phyloP scores from a whole-genome alignment of 2,113 vertebrate species.

The Indicator maculatus region DNA sequence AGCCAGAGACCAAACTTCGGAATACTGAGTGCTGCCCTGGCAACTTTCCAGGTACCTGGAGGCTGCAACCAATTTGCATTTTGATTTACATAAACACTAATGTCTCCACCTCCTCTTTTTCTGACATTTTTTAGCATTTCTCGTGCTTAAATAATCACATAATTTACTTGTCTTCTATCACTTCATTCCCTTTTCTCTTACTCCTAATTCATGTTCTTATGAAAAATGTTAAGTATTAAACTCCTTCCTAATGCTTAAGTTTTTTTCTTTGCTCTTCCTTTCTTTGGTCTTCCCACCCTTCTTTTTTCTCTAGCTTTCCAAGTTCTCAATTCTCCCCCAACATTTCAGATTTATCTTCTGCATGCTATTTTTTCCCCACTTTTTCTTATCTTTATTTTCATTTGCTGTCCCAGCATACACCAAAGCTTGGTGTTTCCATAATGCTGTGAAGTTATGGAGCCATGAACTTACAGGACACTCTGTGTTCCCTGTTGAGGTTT shows the following conservation, averaged over 20 bases:
- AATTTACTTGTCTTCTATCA: constrained; percentile 68
- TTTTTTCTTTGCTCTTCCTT: neutral
- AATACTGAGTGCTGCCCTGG: constrained; percentile 62
- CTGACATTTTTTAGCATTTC: constrained; percentile 63
- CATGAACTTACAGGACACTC: neutral
- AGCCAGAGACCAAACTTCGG: constrained; percentile 58
- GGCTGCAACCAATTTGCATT: constrained; percentile 55
- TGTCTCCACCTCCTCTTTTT: constrained; percentile 58
- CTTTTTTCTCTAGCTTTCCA: neutral
- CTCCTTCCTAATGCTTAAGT: neutral
- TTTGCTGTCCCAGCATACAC: neutral
- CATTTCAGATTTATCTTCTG: neutral
- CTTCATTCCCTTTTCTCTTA: constrained; percentile 34
- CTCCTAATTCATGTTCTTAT: neutral
- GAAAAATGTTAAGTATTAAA: neutral
- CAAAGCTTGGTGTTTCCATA: neutral
- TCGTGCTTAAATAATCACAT: constrained; percentile 57
- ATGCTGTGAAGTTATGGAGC: neutral
- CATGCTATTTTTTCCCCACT: neutral
- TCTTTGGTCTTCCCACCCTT: neutral
- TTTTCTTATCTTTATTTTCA: neutral
- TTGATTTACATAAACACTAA: constrained; percentile 70
- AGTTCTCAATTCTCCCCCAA: neutral
- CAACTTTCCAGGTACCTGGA: constrained; percentile 67
- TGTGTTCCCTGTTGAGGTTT: neutral